Evolutionary conservation across 1,140 invertebrate species (phyloP).

Genomic region (Cheumatopsyche charites): DNA sequence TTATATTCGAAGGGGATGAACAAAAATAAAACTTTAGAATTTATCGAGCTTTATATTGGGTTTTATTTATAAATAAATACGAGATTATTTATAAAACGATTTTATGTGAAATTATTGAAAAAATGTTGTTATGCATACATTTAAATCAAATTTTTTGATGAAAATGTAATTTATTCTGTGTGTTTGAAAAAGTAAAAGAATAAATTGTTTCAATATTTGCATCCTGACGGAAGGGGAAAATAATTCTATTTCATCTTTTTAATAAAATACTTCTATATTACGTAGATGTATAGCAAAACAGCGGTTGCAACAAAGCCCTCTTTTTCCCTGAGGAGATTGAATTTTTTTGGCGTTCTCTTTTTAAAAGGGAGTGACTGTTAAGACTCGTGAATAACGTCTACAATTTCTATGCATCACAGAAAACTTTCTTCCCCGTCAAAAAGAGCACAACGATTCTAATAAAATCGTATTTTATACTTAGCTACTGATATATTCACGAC

Average conservation of each 20-base stretch:
- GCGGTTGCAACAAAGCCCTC: neutral
- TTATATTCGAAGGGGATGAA: slow-evolving; percentile 6
- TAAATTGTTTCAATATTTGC: slow-evolving; percentile 27
- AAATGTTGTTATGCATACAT: too few relatives aligned
- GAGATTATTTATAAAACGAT: neutral
- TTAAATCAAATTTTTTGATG: too few relatives aligned
- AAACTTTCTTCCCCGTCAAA: neutral
- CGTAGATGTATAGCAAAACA: neutral
- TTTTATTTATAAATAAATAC: neutral
- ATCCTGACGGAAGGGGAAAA: slow-evolving; percentile 1
- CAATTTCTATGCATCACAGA: neutral
- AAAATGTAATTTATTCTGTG: neutral
- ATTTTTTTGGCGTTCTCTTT: slow-evolving; percentile 4
- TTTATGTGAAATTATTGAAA: neutral
- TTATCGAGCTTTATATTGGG: neutral
- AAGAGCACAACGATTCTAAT: neutral
- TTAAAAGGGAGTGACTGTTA: neutral
- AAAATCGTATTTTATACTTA: neutral
- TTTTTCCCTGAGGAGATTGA: neutral
- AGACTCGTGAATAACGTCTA: slow-evolving; percentile 3
- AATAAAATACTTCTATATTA: neutral
- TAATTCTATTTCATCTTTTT: slow-evolving; percentile 8
- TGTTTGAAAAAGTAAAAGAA: neutral
- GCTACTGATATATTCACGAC: too few relatives aligned
- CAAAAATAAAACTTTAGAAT: neutral